Conservation (phyloP, 2,797 vertebrate genomes). For the Poecilia velifera region DNA sequence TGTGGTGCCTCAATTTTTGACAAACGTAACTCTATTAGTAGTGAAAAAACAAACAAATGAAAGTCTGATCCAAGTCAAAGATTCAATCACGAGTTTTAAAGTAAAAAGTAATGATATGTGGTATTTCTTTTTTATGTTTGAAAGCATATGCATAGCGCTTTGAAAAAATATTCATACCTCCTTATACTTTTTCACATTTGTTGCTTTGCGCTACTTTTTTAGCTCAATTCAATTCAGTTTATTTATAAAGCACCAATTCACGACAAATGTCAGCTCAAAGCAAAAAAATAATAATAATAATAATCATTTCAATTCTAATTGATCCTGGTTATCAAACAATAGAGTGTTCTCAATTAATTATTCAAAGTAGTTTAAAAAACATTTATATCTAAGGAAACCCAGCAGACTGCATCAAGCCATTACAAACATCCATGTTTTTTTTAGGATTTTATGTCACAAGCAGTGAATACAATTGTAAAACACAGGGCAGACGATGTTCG, state of each 20-base stretch:
- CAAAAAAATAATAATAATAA: no score
- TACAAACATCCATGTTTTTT: not conserved
- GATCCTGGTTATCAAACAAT: no score
- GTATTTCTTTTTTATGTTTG: not conserved
- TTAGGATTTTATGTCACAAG: not conserved
- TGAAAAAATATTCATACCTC: not conserved
- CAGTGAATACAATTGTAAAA: not conserved
- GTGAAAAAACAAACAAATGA: not conserved
- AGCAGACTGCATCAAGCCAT: no score
- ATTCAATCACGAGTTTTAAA: not conserved
- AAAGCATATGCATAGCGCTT: not conserved
- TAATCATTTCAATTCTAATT: no score
- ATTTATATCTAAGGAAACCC: no score
- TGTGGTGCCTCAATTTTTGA: constrained; percentile 5
- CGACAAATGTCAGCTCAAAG: no score
- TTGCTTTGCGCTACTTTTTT: not conserved
- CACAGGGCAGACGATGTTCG: not conserved
- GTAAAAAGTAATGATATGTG: not conserved
- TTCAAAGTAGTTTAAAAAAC: no score
- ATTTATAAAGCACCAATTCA: no score
- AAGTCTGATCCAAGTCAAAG: not conserved
- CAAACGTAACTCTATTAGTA: not conserved
- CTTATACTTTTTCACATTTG: not conserved
- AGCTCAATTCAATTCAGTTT: no score
- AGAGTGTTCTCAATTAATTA: no score